Percentiles rank a stretch among this genome's conserved stretches.
Evolutionary conservation across 2,888 invertebrate species (phyloP).

Genomic region (Drosophila neoperkinsi): DNA sequence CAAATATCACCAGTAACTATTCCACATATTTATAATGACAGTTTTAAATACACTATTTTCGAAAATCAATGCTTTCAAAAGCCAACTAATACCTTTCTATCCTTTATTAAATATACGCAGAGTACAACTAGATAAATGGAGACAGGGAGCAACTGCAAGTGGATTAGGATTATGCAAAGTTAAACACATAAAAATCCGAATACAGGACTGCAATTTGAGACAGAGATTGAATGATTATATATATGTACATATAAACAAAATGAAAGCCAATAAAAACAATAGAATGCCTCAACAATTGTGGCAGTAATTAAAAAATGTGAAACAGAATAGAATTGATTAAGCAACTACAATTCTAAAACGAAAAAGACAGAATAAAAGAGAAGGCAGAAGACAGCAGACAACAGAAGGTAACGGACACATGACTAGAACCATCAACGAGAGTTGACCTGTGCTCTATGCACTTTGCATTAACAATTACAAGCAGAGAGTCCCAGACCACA

Average conservation of each 20-base stretch:
- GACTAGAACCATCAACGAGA: conserved; percentile 21
- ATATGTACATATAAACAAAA: conserved; percentile 9
- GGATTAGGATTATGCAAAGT: conserved; percentile 52
- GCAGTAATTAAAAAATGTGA: conserved; percentile 52
- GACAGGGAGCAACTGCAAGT: background rate
- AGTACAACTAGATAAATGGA: background rate
- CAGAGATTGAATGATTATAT: conserved; percentile 32
- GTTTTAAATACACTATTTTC: background rate
- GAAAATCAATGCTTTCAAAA: background rate
- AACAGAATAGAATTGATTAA: conserved; percentile 68
- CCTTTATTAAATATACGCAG: background rate
- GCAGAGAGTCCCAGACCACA: conserved; percentile 17
- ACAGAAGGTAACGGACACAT: conserved; percentile 5
- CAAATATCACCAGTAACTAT: background rate
- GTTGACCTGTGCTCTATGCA: conserved; percentile 65
- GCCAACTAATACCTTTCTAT: background rate
- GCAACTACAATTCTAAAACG: conserved; percentile 23
- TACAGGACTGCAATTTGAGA: conserved; percentile 17
- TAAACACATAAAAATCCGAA: conserved; percentile 17
- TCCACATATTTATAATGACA: background rate
- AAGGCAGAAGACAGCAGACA: conserved; percentile 2
- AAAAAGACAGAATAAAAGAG: background rate
- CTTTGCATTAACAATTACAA: conserved; percentile 79
- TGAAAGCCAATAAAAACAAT: conserved; percentile 50
- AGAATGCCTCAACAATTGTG: conserved; percentile 23